phyloP scores from a whole-genome alignment of 2,888 invertebrate species.

The Dilophus febrilis region DNA sequence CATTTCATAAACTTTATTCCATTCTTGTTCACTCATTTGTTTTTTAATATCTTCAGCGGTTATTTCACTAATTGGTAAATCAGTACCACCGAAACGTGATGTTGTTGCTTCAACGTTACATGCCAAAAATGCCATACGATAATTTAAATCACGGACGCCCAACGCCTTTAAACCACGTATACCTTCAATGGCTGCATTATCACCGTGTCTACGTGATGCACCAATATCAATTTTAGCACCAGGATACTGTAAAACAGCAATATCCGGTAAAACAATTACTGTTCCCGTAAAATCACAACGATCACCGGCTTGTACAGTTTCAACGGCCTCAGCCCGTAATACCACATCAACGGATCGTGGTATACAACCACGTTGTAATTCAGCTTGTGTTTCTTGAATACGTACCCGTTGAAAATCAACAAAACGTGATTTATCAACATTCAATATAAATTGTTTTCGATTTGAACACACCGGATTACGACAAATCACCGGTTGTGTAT shows the following conservation, averaged over 20 bases:
- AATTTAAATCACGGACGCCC: conserved; percentile 67
- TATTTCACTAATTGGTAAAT: conserved; percentile 69
- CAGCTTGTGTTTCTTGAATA: conserved; percentile 95
- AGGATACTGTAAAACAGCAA: conserved; percentile 68
- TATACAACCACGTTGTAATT: conserved; percentile 89
- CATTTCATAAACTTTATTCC: conserved; percentile 94
- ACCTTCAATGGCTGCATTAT: conserved; percentile 66
- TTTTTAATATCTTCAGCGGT: conserved; percentile 84
- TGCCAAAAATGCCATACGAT: conserved; percentile 83
- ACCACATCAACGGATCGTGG: conserved; percentile 92
- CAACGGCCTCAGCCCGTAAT: conserved; percentile 87
- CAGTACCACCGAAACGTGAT: conserved; percentile 72
- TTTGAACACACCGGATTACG: conserved; percentile 92
- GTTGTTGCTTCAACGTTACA: conserved; percentile 81
- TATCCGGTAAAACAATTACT: conserved; percentile 93
- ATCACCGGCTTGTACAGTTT: conserved; percentile 72
- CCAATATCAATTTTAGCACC: conserved; percentile 73
- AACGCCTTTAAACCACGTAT: conserved; percentile 65
- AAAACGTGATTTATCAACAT: conserved; percentile 85
- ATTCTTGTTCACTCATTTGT: conserved; percentile 86
- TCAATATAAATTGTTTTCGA: conserved; percentile 72
- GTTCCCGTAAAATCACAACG: conserved; percentile 89
- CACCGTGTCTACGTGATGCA: conserved; percentile 52
- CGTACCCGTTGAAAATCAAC: conserved; percentile 97
- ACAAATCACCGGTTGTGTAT: conserved; percentile 88